Conservation (phyloP, 2,797 vertebrate species). For the Acrossocheilus wenchowensis region DNA sequence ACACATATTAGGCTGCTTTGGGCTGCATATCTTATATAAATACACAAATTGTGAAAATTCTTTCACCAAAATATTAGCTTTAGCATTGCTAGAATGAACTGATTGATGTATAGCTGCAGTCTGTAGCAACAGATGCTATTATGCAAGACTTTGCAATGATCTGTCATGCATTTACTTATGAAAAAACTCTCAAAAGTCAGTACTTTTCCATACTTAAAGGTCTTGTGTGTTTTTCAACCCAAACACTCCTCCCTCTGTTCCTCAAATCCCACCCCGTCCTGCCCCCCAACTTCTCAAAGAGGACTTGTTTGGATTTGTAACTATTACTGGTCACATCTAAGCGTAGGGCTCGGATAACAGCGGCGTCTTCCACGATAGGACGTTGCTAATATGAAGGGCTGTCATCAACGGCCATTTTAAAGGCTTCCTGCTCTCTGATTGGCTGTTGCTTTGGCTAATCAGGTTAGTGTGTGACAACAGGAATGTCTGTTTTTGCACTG, state of each 20-base stretch:
- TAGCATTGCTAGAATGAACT: neutral
- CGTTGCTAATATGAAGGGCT: constrained; percentile 11
- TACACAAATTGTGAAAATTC: neutral
- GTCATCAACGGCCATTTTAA: constrained; percentile 42
- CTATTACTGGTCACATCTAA: constrained; percentile 43
- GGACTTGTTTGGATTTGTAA: constrained; percentile 50
- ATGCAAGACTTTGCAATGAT: constrained; percentile 42
- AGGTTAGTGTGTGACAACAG: constrained; percentile 38
- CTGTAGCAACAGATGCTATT: constrained; percentile 32
- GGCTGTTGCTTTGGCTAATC: constrained; percentile 41
- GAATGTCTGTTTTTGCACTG: constrained; percentile 29
- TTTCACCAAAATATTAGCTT: neutral
- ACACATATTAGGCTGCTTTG: constrained; percentile 23
- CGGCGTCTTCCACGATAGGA: constrained; percentile 44
- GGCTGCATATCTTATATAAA: neutral
- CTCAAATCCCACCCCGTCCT: constrained; percentile 32
- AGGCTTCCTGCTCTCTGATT: constrained; percentile 53
- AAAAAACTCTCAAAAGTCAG: constrained; percentile 33
- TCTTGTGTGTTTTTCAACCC: constrained; percentile 19
- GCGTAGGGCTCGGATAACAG: constrained; percentile 53
- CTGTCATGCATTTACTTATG: neutral
- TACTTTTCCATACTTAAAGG: constrained; percentile 65
- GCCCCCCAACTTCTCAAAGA: constrained; percentile 26
- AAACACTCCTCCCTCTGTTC: constrained; percentile 43
- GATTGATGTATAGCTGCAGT: constrained; percentile 26